Conservation (phyloP, 2,888 invertebrate genomes). For the Electrophaes corylata region DNA sequence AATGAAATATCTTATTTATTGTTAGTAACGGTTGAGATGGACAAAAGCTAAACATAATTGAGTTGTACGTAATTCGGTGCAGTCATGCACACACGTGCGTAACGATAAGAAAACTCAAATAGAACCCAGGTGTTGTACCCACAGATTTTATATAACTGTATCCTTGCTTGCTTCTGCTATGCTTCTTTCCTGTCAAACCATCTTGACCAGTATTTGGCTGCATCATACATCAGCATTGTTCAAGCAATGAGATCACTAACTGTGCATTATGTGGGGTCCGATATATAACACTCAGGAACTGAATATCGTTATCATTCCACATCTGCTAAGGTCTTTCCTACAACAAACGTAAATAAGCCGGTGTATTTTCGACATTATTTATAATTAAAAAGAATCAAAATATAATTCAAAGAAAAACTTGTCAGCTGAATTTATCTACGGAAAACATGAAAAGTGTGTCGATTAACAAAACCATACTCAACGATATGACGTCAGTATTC, state of each 20-base stretch:
- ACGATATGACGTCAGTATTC: conserved; percentile 27
- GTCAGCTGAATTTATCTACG: not conserved
- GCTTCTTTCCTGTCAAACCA: no score
- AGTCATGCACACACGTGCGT: not conserved
- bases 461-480: conserved; percentile 15
- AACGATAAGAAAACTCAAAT: conserved; percentile 5
- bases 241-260: no score
- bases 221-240: no score
- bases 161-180: not conserved
- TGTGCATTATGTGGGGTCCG: no score
- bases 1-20: no score
- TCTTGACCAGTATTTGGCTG: not conserved
- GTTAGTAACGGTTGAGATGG: not conserved
- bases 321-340: no score
- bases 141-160: conserved; percentile 3
- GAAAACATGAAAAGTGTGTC: conserved; percentile 4
- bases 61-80: not conserved
- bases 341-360: no score
- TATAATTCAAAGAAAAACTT: not conserved
- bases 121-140: not conserved
- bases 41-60: not conserved
- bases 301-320: no score
- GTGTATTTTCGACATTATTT: no score
- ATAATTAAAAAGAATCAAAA: no score
- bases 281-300: no score